Evolutionary conservation across 2,113 vertebrate species (phyloP).

Genomic region (Muntiacus muntjak): DNA sequence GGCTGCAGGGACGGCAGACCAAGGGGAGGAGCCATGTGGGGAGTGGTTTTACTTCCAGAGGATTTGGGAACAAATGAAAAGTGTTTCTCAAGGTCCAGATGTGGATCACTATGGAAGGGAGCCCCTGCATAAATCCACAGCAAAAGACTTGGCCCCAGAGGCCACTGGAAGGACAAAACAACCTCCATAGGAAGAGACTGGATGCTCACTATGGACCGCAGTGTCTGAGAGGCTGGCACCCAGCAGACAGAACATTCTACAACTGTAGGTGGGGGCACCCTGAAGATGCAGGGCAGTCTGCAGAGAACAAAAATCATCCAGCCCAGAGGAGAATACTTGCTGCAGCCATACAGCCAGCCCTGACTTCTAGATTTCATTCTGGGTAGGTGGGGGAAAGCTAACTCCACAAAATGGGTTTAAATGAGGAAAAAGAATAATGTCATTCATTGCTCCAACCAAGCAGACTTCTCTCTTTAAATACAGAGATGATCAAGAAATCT

Average conservation of each 20-base stretch:
- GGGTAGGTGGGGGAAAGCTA: too few species aligned
- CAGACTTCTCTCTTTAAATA: background rate
- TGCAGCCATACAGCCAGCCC: rapidly evolving
- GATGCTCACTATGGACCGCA: rapidly evolving
- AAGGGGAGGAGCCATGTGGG: too few species aligned
- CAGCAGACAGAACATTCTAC: background rate
- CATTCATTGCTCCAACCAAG: rapidly evolving
- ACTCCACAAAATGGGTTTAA: too few species aligned
- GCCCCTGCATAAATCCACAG: background rate
- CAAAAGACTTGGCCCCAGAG: background rate
- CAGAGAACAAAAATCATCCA: background rate
- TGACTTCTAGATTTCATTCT: too few species aligned
- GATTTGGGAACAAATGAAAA: background rate
- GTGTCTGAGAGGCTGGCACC: background rate
- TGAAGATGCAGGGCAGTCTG: too few species aligned
- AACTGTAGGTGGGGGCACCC: background rate
- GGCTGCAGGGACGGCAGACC: background rate
- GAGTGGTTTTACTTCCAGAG: too few species aligned
- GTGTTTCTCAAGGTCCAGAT: background rate
- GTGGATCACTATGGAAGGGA: background rate
- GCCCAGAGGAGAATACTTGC: rapidly evolving
- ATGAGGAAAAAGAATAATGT: background rate
- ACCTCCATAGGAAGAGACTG: background rate
- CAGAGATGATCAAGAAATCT: background rate
- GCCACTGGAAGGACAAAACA: rapidly evolving